phyloP scores from a whole-genome alignment of 1,140 invertebrate genomes.

The Zaprionus lachaisei region DNA sequence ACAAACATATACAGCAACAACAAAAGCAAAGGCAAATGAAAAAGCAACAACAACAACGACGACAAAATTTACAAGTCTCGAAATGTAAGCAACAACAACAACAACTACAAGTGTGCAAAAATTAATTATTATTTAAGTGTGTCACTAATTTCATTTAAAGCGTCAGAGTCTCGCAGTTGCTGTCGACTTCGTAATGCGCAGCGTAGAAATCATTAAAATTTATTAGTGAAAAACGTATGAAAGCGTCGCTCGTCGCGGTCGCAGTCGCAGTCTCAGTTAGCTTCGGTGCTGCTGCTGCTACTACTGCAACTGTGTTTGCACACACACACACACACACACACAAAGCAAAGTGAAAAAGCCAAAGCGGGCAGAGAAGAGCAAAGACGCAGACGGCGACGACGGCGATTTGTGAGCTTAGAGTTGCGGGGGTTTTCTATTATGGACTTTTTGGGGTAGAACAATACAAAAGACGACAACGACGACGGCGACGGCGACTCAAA shows the following conservation, averaged over 20 bases:
- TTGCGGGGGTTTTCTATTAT: constrained; percentile 62
- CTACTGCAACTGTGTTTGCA: constrained; percentile 33
- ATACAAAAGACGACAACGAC: constrained; percentile 51
- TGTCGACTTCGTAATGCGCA: constrained; percentile 59
- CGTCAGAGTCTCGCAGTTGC: constrained; percentile 47
- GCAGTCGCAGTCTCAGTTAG: constrained; percentile 23
- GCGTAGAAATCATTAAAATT: constrained; percentile 78
- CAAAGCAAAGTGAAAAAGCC: constrained; percentile 42
- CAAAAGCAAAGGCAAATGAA: constrained; percentile 29
- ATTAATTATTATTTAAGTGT: constrained; percentile 82
- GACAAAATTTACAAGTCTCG: constrained; percentile 47
- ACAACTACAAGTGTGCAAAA: constrained; percentile 79
- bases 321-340: constrained; percentile 45
- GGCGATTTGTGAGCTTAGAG: constrained; percentile 32
- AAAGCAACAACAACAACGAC: constrained; percentile 30
- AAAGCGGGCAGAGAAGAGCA: constrained; percentile 22
- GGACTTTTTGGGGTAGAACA: constrained; percentile 73
- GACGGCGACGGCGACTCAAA: constrained; percentile 48
- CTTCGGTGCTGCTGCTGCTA: constrained; percentile 21
- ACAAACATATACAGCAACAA: constrained; percentile 42
- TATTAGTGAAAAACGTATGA: constrained; percentile 61
- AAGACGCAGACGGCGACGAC: constrained; percentile 36
- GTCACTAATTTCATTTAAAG: constrained; percentile 79
- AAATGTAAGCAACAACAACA: constrained; percentile 48
- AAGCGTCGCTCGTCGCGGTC: constrained; percentile 30